Percentiles rank a stretch among this genome's conserved stretches.
phyloP scores from a whole-genome alignment of 2,113 vertebrate species.

The Myanophis thanlyinensis region DNA sequence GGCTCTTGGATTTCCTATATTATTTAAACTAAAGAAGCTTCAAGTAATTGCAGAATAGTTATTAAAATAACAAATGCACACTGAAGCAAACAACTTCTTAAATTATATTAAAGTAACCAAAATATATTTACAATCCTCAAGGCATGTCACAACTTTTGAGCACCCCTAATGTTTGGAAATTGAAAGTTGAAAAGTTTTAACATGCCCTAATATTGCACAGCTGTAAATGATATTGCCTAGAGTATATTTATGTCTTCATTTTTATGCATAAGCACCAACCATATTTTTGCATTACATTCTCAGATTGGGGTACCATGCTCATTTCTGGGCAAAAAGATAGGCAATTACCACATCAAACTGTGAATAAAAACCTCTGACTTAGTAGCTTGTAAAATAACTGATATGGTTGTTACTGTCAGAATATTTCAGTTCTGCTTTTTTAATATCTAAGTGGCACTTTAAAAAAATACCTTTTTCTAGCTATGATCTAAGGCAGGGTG shows the following conservation, averaged over 20 bases:
- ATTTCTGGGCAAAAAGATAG: background rate
- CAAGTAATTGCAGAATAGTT: background rate
- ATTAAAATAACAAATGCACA: background rate
- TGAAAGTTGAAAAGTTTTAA: too few relatives aligned
- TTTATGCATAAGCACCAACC: background rate
- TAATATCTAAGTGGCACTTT: background rate
- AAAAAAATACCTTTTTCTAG: constrained; percentile 13
- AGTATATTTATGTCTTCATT: background rate
- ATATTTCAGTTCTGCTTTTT: background rate
- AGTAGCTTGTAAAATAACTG: background rate
- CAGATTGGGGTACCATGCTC: background rate
- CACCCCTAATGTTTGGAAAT: too few relatives aligned
- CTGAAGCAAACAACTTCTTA: too few relatives aligned
- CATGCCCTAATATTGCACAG: background rate
- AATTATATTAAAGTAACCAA: too few relatives aligned
- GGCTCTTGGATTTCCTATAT: constrained; percentile 31
- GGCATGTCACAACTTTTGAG: too few relatives aligned
- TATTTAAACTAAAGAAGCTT: constrained; percentile 36
- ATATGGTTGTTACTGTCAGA: background rate
- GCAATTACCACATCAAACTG: background rate
- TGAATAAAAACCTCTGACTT: background rate
- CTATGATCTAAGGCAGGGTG: background rate
- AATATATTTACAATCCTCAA: too few relatives aligned
- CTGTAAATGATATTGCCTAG: background rate
- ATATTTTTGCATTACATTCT: background rate